Base-by-base conservation (phyloP, 2,113 vertebrate genomes). In the Mola mola region DNA sequence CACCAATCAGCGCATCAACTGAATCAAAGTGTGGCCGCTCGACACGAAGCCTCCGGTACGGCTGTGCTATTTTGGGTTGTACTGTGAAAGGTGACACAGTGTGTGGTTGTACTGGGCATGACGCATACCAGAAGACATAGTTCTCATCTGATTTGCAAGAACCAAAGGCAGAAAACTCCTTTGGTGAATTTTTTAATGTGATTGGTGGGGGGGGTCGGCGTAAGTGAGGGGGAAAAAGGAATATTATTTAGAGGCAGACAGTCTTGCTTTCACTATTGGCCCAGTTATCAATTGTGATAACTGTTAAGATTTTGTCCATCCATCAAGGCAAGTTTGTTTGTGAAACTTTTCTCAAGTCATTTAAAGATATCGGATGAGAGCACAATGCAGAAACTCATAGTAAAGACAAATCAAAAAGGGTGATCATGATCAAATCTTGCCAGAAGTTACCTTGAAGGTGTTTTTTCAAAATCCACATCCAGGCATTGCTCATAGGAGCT, bases 391-490 rank as follows among this genome's bases (percentile, higher is more conserved):
- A 29, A 9, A n/a, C n/a, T 29, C 9, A 29, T 2, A 7, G 28
- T 29, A 29, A 29, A 29, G 28, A 29, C 28, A 29, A n/a, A 1
- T 29, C 6, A 9, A 29, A 29, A 29, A 29, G 28, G 28, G 9
- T 9, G 9, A 29, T 9, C 28, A 29, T 15, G 4, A 36, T 24
- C 11, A 19, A 6, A 43, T n/a, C n/a, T n/a, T n/a, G 19, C 17
- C 6, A 17, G 9, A 9, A 74, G 75, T 86, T 93, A 99, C 97
- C 97, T 95, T 4, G 94, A 94, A 66, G 95, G 94, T 17, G 94
- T 91, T 77, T 98, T 98, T 88, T 98, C 97, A 75, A 99, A 99
- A 86, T 99, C 96, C 89, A 96, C 93, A 80, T 99, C 95, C 72
- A 99, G 92, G 75, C 96, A 97, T 47, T 94, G 93, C 73, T 98